A percentile compares a stretch with the other conserved stretches of the same genome.
These are phyloP conservation scores for Laodelphax striatellus DNA, from an alignment of 1,140 invertebrate genomes.

Conservation along the genomic window DNA sequence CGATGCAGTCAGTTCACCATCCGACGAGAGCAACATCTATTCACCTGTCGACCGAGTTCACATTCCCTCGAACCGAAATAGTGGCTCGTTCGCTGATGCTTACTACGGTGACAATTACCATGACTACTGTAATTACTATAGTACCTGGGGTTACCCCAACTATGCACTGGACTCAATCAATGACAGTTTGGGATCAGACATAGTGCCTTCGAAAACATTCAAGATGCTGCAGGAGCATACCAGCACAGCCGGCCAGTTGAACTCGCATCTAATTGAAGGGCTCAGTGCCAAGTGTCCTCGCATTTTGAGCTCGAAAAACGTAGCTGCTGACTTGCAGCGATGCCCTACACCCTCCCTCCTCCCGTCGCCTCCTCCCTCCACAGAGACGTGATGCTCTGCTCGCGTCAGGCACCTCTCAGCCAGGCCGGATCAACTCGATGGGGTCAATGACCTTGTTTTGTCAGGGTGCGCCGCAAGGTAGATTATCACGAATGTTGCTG, in stretches of 20 bases:
- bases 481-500: conserved; percentile 9
- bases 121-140: conserved; percentile 45
- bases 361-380: conserved; percentile 9
- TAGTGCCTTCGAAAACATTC: conserved; percentile 40
- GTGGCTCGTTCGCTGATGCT: conserved; percentile 31
- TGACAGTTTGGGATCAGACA: conserved; percentile 27
- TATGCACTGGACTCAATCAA: conserved; percentile 20
- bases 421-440: conserved; percentile 11
- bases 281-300: conserved; percentile 23
- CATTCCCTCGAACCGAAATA: conserved; percentile 27
- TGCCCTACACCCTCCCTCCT: conserved; percentile 1
- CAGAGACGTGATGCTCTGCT: conserved; percentile 15
- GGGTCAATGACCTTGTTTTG: conserved; percentile 17
- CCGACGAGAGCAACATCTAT: conserved; percentile 22
- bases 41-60: conserved; percentile 17
- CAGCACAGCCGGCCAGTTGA: conserved; percentile 14
- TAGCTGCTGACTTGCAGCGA: conserved; percentile 3
- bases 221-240: conserved; percentile 32
- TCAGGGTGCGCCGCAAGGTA: conserved; percentile 11
- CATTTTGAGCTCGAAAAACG: conserved; percentile 18
- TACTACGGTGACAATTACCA: conserved; percentile 29
- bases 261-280: conserved; percentile 19
- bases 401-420: background rate
- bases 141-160: conserved; percentile 38
- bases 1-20: conserved; percentile 27